Evolutionary conservation across 1,140 invertebrate genomes (phyloP).

Genomic region (Trichogramma pretiosum): DNA sequence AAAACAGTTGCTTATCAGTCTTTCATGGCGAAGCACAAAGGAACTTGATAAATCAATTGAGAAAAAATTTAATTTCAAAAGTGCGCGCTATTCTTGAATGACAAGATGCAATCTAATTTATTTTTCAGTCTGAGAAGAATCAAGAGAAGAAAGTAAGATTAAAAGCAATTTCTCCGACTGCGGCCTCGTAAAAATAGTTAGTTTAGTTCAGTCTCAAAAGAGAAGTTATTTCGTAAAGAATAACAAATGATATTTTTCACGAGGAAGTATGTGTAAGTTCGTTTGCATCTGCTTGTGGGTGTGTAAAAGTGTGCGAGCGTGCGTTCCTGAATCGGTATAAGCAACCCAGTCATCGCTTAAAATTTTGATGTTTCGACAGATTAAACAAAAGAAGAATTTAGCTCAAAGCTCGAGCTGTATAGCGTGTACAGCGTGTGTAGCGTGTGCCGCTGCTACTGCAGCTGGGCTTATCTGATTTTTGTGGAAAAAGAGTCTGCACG

Average conservation of each 20-base stretch:
- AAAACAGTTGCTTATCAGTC: constrained; percentile 10
- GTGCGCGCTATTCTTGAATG: constrained; percentile 1
- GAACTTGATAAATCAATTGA: too few species aligned
- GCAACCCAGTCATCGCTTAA: background rate
- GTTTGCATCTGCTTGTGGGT: too few species aligned
- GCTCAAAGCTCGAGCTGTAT: background rate
- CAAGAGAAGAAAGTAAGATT: constrained; percentile 14
- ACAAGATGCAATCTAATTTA: constrained; percentile 13
- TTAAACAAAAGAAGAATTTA: background rate
- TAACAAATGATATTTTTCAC: background rate
- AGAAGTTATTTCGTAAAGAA: constrained; percentile 4
- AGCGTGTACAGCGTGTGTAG: background rate
- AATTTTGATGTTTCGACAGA: background rate
- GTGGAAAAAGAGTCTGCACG: background rate
- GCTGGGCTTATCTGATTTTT: background rate
- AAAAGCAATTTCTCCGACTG: constrained; percentile 5
- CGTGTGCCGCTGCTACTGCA: too few species aligned
- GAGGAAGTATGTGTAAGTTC: constrained; percentile 1
- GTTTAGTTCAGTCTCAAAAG: background rate
- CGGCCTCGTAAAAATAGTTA: too few species aligned
- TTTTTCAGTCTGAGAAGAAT: constrained; percentile 7
- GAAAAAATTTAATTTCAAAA: too few species aligned
- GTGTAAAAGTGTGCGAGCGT: background rate
- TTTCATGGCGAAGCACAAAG: background rate
- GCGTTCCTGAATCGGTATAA: background rate